phyloP scores from a whole-genome alignment of 2,113 vertebrate genomes.

The Aegithalos caudatus region DNA sequence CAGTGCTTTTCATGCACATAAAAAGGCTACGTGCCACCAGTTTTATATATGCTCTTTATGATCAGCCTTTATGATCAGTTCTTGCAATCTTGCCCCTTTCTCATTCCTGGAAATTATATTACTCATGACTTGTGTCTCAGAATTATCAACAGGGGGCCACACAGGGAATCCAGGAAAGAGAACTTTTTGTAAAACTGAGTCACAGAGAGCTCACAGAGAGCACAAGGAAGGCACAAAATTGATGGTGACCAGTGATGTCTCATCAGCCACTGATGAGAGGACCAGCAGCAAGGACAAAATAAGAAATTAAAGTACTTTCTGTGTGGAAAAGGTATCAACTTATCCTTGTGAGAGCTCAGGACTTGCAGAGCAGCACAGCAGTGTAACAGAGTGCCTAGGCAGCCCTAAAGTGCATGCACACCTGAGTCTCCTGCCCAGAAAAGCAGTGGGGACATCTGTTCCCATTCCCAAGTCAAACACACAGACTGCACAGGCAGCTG shows the following conservation, averaged over 20 bases:
- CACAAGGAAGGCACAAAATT: neutral
- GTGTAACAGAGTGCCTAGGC: neutral
- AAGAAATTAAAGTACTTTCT: neutral
- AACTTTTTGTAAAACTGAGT: neutral
- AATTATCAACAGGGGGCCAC: neutral
- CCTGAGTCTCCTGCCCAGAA: neutral
- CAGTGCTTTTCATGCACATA: neutral
- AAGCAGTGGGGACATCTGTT: neutral
- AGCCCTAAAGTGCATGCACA: accelerated
- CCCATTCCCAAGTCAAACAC: neutral
- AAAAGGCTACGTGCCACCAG: neutral
- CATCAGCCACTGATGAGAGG: neutral
- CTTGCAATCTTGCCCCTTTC: neutral
- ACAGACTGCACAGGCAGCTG: neutral
- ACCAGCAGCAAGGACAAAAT: neutral
- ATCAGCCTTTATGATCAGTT: neutral
- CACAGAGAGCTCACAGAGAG: neutral
- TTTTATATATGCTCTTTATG: neutral
- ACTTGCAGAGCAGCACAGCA: neutral
- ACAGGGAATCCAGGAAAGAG: neutral
- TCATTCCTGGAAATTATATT: neutral
- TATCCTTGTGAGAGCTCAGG: neutral
- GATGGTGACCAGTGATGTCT: neutral
- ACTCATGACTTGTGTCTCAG: neutral
- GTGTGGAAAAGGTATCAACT: neutral